Conservation (phyloP, 2,888 invertebrate species). For the Dichetophora obliterata region DNA sequence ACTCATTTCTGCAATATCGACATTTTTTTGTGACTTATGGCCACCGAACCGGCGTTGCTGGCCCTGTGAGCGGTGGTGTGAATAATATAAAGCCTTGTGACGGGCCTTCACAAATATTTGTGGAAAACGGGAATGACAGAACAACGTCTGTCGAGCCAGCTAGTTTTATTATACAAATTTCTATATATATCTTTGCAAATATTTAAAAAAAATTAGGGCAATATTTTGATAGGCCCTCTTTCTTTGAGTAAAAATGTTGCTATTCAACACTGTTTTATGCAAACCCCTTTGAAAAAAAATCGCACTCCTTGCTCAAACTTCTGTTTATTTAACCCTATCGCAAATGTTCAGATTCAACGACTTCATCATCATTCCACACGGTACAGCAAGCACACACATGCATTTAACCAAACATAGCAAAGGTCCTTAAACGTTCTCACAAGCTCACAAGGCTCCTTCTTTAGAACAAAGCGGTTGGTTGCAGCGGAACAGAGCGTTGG, state of each 20-base stretch:
- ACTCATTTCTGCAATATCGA: no score
- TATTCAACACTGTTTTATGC: constrained; percentile 21
- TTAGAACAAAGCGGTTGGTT: constrained; percentile 37
- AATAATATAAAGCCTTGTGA: no score
- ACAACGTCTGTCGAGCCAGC: no score
- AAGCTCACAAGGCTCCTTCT: neutral
- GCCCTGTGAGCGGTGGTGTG: no score
- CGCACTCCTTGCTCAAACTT: constrained; percentile 8
- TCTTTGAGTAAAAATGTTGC: neutral
- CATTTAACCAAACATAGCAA: constrained; percentile 37
- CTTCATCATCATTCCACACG: constrained; percentile 31
- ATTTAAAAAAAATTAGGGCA: no score
- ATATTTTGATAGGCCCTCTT: no score
- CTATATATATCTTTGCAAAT: no score
- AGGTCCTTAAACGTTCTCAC: constrained; percentile 33
- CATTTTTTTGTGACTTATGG: no score
- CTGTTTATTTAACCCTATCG: constrained; percentile 40
- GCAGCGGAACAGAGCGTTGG: constrained; percentile 50
- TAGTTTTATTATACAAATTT: no score
- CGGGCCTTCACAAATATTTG: no score
- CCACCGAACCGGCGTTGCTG: no score
- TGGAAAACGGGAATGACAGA: no score
- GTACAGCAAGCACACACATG: neutral
- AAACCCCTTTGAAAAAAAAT: constrained; percentile 24
- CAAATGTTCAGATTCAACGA: constrained; percentile 29